phyloP scores from a whole-genome alignment of 2,888 invertebrate species.

The Lithosia quadra region DNA sequence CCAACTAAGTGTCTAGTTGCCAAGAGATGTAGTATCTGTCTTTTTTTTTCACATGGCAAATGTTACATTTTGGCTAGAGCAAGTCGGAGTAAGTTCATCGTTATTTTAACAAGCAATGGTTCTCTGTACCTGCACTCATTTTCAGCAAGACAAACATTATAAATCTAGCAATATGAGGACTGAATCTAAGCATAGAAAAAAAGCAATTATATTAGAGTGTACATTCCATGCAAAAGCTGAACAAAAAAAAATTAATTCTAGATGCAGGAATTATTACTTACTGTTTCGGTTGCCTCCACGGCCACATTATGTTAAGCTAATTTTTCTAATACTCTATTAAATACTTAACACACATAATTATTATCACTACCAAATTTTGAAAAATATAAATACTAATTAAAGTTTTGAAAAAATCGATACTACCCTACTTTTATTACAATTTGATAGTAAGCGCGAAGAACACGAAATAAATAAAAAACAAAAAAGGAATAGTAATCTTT shows the following conservation, averaged over 20 bases:
- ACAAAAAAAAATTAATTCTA: background rate
- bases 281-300: background rate
- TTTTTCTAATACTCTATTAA: background rate
- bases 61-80: no score
- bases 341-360: background rate
- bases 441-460: background rate
- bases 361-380: background rate
- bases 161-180: no score
- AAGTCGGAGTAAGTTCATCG: no score
- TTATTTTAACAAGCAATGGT: no score
- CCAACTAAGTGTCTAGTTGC: no score
- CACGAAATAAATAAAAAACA: background rate
- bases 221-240: background rate
- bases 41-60: no score
- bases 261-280: background rate
- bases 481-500: background rate
- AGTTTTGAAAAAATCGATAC: background rate
- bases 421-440: slow-evolving; percentile 9
- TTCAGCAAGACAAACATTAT: background rate
- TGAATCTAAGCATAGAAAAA: background rate
- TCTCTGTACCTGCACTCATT: no score
- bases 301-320: background rate
- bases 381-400: background rate
- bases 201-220: background rate
- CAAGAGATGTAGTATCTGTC: no score